A percentile compares a stretch with the other conserved stretches of the same genome.
phyloP scores from a whole-genome alignment of 2,888 invertebrate genomes.

The Gortyna flavago region DNA sequence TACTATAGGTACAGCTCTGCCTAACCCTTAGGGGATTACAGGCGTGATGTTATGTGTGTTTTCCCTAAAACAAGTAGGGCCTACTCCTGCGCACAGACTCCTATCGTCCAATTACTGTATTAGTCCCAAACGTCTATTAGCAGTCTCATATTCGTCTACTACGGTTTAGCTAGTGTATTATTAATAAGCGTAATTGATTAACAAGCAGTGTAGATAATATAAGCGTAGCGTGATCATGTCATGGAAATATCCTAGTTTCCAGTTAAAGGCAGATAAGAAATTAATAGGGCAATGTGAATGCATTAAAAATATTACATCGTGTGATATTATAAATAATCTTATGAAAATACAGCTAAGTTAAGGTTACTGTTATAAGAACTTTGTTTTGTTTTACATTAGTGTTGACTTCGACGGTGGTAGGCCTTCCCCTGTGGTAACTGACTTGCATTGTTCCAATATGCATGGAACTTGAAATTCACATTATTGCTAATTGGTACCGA shows the following conservation, averaged over 20 bases:
- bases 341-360: background rate
- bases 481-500: background rate
- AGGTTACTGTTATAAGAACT: background rate
- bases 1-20: too few species aligned
- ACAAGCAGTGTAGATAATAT: constrained; percentile 53
- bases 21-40: too few species aligned
- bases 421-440: background rate
- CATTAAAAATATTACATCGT: constrained; percentile 27
- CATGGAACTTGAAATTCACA: too few species aligned
- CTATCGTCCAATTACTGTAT: background rate
- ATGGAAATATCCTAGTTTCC: constrained; percentile 68
- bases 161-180: background rate
- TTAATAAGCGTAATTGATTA: constrained; percentile 63
- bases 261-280: constrained; percentile 72
- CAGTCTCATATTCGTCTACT: background rate
- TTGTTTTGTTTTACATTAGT: constrained; percentile 4
- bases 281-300: constrained; percentile 45
- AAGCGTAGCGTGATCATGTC: constrained; percentile 62
- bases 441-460: background rate
- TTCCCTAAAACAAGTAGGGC: background rate
- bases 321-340: constrained; percentile 1
- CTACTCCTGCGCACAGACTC: background rate
- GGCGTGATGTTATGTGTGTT: too few species aligned
- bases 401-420: background rate
- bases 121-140: background rate